A percentile compares a stretch with the other conserved stretches of the same genome.
These are phyloP conservation scores for Talpa occidentalis DNA, from an alignment of 2,113 vertebrate genomes.

Conservation along the genomic window DNA sequence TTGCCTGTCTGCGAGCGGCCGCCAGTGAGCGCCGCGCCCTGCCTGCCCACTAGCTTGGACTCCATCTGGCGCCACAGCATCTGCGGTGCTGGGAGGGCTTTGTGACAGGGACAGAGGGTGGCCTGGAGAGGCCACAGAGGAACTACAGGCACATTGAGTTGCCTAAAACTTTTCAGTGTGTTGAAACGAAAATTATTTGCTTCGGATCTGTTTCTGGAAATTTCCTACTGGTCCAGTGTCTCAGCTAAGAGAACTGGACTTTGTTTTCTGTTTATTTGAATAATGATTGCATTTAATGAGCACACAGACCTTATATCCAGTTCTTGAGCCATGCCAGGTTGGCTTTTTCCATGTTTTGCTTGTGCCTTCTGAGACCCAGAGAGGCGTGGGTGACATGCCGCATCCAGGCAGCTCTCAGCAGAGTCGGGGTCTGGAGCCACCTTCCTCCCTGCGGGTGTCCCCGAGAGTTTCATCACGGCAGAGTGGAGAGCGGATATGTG, in stretches of 20 bases:
- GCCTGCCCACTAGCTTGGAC: too few species aligned
- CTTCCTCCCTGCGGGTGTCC: background rate
- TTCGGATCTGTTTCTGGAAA: background rate
- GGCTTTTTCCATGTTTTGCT: background rate
- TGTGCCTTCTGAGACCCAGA: background rate
- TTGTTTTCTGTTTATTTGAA: background rate
- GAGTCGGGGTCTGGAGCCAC: background rate
- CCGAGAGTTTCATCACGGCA: background rate
- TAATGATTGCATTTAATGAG: background rate
- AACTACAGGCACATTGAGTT: background rate
- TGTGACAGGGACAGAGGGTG: too few species aligned
- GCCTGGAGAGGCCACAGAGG: too few species aligned
- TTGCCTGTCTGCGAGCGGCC: background rate
- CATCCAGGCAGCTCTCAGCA: background rate
- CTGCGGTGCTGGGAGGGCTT: too few species aligned
- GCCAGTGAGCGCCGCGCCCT: too few species aligned
- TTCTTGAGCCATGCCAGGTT: background rate
- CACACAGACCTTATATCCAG: rapidly evolving
- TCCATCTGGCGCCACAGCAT: too few species aligned
- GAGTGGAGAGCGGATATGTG: too few species aligned
- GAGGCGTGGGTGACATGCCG: background rate
- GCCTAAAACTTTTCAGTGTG: background rate
- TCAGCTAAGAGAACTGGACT: background rate
- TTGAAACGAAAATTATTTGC: background rate
- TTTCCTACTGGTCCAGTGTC: background rate